Percentiles rank a stretch among this genome's conserved stretches.
phyloP scores from a whole-genome alignment of 1,140 invertebrate species.

The Zaprionus africanus region DNA sequence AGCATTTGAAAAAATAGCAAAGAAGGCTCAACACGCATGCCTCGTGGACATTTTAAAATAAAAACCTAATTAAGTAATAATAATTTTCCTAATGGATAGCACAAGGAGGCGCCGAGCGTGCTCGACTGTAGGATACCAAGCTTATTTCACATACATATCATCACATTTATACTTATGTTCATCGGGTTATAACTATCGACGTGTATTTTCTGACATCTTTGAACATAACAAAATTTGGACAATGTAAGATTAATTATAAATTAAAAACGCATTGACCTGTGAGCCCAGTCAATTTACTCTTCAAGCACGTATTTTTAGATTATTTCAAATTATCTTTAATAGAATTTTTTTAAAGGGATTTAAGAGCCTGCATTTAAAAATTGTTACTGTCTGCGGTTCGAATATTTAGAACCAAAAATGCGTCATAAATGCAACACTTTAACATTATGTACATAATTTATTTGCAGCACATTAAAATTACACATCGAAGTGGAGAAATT shows the following conservation, averaged over 20 bases:
- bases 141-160: too few species aligned
- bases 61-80: constrained; percentile 77
- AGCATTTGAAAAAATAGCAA: constrained; percentile 71
- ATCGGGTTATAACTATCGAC: too few species aligned
- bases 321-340: constrained; percentile 4
- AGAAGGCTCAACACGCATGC: constrained; percentile 41
- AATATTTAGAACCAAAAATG: constrained; percentile 36
- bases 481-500: not conserved
- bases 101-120: too few species aligned
- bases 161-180: too few species aligned
- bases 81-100: constrained; percentile 50
- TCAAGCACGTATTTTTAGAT: not conserved
- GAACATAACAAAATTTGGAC: too few species aligned
- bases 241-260: not conserved
- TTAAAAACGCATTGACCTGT: not conserved
- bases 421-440: constrained; percentile 57
- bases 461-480: not conserved
- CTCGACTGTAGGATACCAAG: too few species aligned
- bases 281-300: not conserved
- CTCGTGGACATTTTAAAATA: constrained; percentile 61
- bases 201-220: too few species aligned
- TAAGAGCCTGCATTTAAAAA: constrained; percentile 1
- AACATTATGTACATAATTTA: constrained; percentile 18
- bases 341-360: not conserved
- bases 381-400: constrained; percentile 1